Percentiles rank a stretch among this genome's conserved stretches.
These are phyloP conservation scores for Phrynosoma blainvillii DNA, from an alignment of 2,113 vertebrate species.

Conservation along the genomic window DNA sequence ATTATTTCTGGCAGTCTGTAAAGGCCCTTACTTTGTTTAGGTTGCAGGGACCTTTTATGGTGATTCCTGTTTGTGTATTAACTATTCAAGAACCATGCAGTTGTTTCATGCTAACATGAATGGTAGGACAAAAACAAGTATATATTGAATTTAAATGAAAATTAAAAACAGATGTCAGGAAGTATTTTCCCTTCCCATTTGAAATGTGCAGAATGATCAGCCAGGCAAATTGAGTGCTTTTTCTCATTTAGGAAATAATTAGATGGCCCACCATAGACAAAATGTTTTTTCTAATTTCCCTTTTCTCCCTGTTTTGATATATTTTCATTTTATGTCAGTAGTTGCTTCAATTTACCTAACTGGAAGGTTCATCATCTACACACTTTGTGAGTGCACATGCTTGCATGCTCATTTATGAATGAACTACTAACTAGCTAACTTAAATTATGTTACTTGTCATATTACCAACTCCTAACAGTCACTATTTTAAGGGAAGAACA, in stretches of 20 bases:
- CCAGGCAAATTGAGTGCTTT: conserved; percentile 62
- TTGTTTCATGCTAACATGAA: conserved; percentile 58
- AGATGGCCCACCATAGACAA: conserved; percentile 36
- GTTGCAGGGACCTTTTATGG: conserved; percentile 5
- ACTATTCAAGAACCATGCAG: conserved; percentile 31
- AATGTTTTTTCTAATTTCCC: conserved; percentile 46
- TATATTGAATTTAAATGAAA: conserved; percentile 60
- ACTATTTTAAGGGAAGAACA: conserved; percentile 9
- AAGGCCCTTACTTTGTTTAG: conserved; percentile 21
- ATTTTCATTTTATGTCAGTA: conserved; percentile 12
- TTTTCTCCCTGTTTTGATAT: conserved; percentile 45
- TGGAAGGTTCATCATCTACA: background rate
- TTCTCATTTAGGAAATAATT: conserved; percentile 66
- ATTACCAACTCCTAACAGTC: background rate
- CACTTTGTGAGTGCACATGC: too few species aligned
- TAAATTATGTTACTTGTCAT: conserved; percentile 12
- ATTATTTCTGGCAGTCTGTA: too few species aligned
- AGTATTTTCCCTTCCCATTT: conserved; percentile 32
- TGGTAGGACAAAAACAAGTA: conserved; percentile 55
- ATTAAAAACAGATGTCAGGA: conserved; percentile 72
- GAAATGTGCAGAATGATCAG: conserved; percentile 47
- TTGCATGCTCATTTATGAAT: background rate
- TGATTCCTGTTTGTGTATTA: background rate
- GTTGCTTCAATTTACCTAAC: background rate
- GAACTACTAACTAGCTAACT: conserved; percentile 39